Conservation (phyloP, 2,113 vertebrate species). For the Gobio gobio region DNA sequence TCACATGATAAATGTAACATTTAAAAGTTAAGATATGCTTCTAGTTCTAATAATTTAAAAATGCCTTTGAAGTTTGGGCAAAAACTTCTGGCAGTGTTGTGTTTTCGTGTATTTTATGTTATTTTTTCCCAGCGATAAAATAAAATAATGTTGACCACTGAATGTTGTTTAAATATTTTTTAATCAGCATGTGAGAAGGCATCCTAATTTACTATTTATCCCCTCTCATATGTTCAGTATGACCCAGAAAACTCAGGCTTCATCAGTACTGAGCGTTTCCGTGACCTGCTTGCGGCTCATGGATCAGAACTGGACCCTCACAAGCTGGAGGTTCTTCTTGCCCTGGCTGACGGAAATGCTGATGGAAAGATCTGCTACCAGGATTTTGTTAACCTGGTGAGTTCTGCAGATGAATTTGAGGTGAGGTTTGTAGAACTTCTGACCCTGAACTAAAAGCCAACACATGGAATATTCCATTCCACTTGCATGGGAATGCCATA, state of each 20-base stretch:
- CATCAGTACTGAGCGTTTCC: slow-evolving; percentile 93
- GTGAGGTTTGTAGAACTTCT: slow-evolving; percentile 54
- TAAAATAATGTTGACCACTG: neutral
- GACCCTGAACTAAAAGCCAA: slow-evolving; percentile 48
- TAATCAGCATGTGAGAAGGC: neutral
- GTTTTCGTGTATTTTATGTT: no score
- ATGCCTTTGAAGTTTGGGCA: no score
- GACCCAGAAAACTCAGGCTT: slow-evolving; percentile 92
- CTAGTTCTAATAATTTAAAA: no score
- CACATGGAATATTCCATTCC: slow-evolving; percentile 42
- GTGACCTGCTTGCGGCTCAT: slow-evolving; percentile 86
- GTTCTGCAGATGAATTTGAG: slow-evolving; percentile 54
- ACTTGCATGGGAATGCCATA: slow-evolving; percentile 52
- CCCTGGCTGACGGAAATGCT: slow-evolving; percentile 89
- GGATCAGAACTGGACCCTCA: slow-evolving; percentile 92
- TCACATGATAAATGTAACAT: no score
- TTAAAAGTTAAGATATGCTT: no score
- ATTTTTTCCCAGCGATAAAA: no score
- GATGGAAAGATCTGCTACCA: slow-evolving; percentile 96
- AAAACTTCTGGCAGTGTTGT: no score
- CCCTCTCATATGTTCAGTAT: slow-evolving; percentile 76
- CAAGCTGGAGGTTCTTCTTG: slow-evolving; percentile 93
- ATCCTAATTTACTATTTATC: neutral
- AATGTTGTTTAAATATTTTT: neutral
- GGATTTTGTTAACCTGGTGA: slow-evolving; percentile 97